Conservation (phyloP, 2,113 vertebrate species). For the Bubalus kerabau region DNA sequence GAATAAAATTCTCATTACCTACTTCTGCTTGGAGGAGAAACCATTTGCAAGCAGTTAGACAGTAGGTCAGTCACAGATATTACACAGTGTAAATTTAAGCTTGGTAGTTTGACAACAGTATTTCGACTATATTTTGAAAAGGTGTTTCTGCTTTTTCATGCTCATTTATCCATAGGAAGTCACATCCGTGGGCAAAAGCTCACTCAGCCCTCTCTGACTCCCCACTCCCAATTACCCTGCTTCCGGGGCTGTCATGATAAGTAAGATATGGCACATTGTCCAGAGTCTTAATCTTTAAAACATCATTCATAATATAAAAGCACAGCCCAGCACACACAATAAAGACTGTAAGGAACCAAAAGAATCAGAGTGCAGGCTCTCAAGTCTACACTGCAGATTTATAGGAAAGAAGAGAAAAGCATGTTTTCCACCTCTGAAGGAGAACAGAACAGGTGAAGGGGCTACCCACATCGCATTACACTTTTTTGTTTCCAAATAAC, state of each 20-base stretch:
- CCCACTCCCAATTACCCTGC: not conserved
- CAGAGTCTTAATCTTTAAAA: not conserved
- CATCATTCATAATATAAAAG: not conserved
- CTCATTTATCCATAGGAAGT: not conserved
- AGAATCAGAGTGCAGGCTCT: not conserved
- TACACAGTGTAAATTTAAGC: not conserved
- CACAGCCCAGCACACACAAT: not conserved
- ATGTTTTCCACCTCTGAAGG: not conserved
- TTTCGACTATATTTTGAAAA: slow-evolving; percentile 10
- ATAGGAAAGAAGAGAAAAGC: not conserved
- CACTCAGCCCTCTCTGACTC: not conserved
- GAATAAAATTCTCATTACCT: slow-evolving; percentile 51
- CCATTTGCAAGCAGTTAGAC: slow-evolving; percentile 19
- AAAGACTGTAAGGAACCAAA: not conserved
- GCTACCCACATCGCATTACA: accelerated
- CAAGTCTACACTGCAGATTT: not conserved
- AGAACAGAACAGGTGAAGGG: not conserved
- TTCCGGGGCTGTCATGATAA: not conserved
- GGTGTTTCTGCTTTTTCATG: not conserved
- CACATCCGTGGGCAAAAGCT: not conserved
- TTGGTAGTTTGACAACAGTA: not conserved
- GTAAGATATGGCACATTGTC: not conserved
- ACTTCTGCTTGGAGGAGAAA: slow-evolving; percentile 5
- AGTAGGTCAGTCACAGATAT: not conserved
- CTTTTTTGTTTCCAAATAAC: not conserved